phyloP scores from a whole-genome alignment of 2,888 invertebrate genomes.

The Phortica magna region DNA sequence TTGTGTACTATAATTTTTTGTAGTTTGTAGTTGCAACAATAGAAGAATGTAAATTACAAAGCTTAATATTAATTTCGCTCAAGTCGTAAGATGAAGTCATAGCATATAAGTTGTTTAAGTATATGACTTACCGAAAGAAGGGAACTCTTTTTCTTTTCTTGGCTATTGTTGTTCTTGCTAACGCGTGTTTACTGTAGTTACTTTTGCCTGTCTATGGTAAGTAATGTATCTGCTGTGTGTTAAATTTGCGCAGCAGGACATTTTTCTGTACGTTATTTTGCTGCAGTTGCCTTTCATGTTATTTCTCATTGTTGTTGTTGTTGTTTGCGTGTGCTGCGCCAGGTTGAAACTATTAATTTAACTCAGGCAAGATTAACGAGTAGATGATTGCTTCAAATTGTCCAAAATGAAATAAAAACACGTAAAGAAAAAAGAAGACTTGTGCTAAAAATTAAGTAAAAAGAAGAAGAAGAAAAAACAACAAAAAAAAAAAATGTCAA shows the following conservation, averaged over 20 bases:
- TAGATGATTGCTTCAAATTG: slow-evolving; percentile 75
- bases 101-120: not conserved
- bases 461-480: not conserved
- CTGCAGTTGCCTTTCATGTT: not conserved
- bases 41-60: too few species aligned
- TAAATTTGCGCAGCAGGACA: slow-evolving; percentile 69
- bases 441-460: not conserved
- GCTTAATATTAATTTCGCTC: too few species aligned
- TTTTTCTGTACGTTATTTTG: slow-evolving; percentile 58
- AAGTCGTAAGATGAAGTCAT: too few species aligned
- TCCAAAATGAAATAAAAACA: slow-evolving; percentile 33
- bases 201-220: slow-evolving; percentile 45
- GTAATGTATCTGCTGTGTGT: slow-evolving; percentile 70
- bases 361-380: slow-evolving; percentile 74
- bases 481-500: not conserved
- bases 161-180: slow-evolving; percentile 32
- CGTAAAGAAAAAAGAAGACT: slow-evolving; percentile 1
- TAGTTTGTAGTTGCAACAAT: too few species aligned
- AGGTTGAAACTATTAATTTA: slow-evolving; percentile 74
- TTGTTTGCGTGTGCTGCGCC: slow-evolving; percentile 39
- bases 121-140: slow-evolving; percentile 41
- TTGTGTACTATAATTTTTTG: too few species aligned
- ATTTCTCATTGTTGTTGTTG: not conserved
- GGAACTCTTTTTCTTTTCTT: slow-evolving; percentile 21
- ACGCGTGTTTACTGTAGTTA: not conserved